A percentile compares a stretch with the other conserved stretches of the same genome.
Evolutionary conservation across 2,797 vertebrate genomes (phyloP).

Genomic region (Gallinago nigripennis): DNA sequence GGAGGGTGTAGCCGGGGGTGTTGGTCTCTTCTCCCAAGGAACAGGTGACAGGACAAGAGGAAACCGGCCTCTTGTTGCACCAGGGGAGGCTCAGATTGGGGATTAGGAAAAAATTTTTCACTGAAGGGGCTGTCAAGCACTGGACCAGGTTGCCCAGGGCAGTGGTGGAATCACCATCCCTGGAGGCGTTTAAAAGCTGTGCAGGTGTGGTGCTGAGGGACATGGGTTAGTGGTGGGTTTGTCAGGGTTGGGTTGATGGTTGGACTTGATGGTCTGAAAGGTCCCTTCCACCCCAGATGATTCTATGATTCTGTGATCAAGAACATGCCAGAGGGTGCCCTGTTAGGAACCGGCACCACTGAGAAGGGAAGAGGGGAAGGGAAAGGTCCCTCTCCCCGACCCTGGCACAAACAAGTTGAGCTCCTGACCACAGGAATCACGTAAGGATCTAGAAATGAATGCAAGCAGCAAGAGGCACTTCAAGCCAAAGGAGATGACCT

Average conservation of each 20-base stretch:
- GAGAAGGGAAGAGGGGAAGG: background rate
- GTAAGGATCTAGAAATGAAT: fast-evolving
- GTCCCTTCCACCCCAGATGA: background rate
- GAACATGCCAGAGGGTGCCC: fast-evolving
- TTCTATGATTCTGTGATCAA: background rate
- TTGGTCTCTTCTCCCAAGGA: background rate
- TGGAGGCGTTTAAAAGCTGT: background rate
- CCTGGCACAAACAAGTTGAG: fast-evolving
- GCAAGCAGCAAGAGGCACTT: fast-evolving
- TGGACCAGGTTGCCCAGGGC: background rate
- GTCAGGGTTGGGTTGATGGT: background rate
- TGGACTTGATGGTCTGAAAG: background rate
- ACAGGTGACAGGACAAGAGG: background rate
- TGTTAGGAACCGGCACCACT: fast-evolving
- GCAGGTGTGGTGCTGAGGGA: background rate
- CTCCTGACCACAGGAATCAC: fast-evolving
- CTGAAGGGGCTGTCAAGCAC: background rate
- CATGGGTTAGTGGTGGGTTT: background rate
- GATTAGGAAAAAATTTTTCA: background rate
- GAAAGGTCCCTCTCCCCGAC: background rate
- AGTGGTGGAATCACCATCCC: background rate
- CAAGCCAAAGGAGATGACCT: background rate
- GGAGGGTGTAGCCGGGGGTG: background rate
- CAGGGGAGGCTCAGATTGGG: background rate
- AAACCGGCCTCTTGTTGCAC: background rate